A percentile compares a stretch with the other conserved stretches of the same genome.
phyloP scores from a whole-genome alignment of 2,888 invertebrate genomes.

The Clunio marinus region DNA sequence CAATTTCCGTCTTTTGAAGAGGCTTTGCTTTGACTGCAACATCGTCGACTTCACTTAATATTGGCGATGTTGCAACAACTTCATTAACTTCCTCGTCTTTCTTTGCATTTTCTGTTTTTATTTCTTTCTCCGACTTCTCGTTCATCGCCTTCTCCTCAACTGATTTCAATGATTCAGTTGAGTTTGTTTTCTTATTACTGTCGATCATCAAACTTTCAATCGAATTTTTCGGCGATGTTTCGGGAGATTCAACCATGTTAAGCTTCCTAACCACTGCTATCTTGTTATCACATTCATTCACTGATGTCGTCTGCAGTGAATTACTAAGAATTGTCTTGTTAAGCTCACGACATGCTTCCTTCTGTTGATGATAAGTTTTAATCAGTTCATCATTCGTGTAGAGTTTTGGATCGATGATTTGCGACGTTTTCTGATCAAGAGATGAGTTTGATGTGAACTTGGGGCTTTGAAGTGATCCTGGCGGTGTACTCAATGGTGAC shows the following conservation, averaged over 20 bases:
- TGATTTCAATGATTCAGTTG: background rate
- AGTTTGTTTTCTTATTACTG: constrained; percentile 9
- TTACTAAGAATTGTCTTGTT: constrained; percentile 28
- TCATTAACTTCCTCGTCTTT: constrained; percentile 10
- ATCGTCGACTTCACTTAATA: constrained; percentile 43
- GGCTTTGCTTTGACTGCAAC: constrained; percentile 53
- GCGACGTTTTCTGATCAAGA: constrained; percentile 50
- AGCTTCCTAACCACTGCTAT: constrained; percentile 36
- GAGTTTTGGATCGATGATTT: constrained; percentile 46
- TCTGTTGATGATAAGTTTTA: constrained; percentile 33
- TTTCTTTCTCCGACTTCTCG: constrained; percentile 33
- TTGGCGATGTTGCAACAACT: constrained; percentile 7
- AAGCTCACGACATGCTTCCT: constrained; percentile 23
- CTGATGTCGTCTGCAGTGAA: constrained; percentile 15
- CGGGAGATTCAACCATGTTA: constrained; percentile 27
- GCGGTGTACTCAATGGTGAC: constrained; percentile 42
- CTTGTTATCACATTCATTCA: constrained; percentile 34
- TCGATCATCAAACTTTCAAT: constrained; percentile 14
- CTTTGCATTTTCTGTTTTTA: constrained; percentile 3
- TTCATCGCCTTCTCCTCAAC: constrained; percentile 17
- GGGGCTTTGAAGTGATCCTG: constrained; percentile 45
- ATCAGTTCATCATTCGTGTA: constrained; percentile 34
- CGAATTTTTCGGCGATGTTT: background rate
- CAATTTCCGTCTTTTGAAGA: constrained; percentile 61
- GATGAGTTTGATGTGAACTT: constrained; percentile 50